Base-by-base conservation (phyloP, 1,140 invertebrate species). In the Lasioglossum albipes region DNA sequence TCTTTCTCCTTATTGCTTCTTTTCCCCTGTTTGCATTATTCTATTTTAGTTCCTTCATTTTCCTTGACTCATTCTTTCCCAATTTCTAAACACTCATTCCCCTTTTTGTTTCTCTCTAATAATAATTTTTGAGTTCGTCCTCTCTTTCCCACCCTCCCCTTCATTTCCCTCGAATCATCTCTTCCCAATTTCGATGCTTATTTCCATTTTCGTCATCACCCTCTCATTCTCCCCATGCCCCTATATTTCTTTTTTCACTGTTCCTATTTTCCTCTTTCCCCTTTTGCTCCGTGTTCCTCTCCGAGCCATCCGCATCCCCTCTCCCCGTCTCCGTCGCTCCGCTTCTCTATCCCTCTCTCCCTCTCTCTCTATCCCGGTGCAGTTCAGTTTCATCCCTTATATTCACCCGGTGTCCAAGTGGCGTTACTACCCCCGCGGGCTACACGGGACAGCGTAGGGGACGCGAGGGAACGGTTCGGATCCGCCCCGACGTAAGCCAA, bases 351-450 rank as follows among this genome's bases (percentile, higher is more conserved):
- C 31, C 2, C 20, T 9, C 0, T 18, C 59, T 16, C n/a, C 42
- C 31, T 2, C 59, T 16, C n/a, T 61, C 31, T 2, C 31, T 9
- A 2, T 18, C 13, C 2, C 1, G 16, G 2, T 20, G 16, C 54
- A 9, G 16, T 31, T 9, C 27, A 2, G 16, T 87, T 81, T 83
- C 85, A 84, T 85, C 82, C 87, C 82, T 84, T 81, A 81, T 72
- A 81, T 84, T 82, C 79, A n/a, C 13, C 16, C 84, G 78, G 75
- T 82, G 84, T 72, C 87, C 87, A 86, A 83, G 68, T 69, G 85
- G 83, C 86, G 84, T 86, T 81, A 82, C 83, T 76, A 42, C 69
- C 68, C 49, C 77, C 49, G 45, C 61, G 42, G 79, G 79, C 84
- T 62, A 61, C 65, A 61, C 75, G 67, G 49, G 64, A 74, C 54